Conservation (phyloP, 2,113 vertebrate species). For the Lepus timidus region DNA sequence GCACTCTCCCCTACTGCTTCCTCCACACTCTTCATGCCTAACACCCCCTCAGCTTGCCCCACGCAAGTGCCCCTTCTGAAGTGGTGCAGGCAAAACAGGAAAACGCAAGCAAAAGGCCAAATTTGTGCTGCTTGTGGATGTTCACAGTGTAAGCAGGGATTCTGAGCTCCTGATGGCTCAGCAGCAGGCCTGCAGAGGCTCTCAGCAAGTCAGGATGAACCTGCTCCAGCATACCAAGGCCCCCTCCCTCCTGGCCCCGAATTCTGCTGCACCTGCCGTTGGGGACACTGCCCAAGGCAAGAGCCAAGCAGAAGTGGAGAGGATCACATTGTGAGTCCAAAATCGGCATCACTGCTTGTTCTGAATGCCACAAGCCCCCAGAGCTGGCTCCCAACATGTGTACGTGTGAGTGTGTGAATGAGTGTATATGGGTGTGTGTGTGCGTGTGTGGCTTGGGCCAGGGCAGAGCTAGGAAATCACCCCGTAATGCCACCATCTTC, state of each 20-base stretch:
- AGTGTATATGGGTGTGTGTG: too few species aligned
- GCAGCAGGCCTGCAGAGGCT: not conserved
- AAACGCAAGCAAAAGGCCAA: not conserved
- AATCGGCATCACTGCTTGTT: not conserved
- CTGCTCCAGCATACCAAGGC: too few species aligned
- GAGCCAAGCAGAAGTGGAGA: not conserved
- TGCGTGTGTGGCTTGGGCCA: too few species aligned
- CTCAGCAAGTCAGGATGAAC: not conserved
- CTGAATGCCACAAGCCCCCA: not conserved
- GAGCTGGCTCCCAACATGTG: too few species aligned
- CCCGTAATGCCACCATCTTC: rapidly evolving
- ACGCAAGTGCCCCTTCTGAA: not conserved
- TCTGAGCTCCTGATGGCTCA: not conserved
- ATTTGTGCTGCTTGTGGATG: not conserved
- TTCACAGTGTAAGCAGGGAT: rapidly evolving
- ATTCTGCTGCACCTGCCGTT: not conserved
- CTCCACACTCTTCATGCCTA: not conserved
- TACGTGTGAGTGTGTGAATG: too few species aligned
- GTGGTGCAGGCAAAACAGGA: not conserved
- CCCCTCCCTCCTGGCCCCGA: rapidly evolving
- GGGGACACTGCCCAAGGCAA: not conserved
- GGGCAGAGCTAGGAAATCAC: not conserved
- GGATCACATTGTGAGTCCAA: too few species aligned
- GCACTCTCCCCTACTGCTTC: not conserved
- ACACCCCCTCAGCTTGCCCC: not conserved